phyloP scores from a whole-genome alignment of 2,797 vertebrate species.

The Strix occidentalis region DNA sequence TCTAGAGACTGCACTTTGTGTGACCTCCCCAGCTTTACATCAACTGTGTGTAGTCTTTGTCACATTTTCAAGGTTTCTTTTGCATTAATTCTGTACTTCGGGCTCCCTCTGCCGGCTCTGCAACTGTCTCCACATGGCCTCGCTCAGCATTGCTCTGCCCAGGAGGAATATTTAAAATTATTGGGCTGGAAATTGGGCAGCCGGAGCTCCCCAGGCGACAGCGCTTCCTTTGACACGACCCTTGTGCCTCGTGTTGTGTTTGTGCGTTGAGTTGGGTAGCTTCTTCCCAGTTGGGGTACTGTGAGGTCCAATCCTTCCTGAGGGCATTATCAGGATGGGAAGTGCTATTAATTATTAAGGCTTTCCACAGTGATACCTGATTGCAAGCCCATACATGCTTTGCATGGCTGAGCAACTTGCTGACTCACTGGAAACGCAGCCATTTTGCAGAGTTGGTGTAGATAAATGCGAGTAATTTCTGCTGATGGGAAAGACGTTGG shows the following conservation, averaged over 20 bases:
- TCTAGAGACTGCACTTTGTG: constrained; percentile 21
- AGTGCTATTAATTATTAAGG: constrained; percentile 53
- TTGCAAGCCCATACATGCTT: neutral
- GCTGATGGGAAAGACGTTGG: neutral
- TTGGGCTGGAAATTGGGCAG: neutral
- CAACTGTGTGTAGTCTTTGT: constrained; percentile 26
- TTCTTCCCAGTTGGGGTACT: neutral
- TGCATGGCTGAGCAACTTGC: neutral
- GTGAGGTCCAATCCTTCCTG: neutral
- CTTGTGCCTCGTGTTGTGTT: neutral
- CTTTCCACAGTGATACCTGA: neutral
- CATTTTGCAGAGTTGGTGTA: neutral
- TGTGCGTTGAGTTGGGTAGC: neutral
- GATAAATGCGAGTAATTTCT: neutral
- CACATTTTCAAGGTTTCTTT: neutral
- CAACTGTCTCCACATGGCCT: accelerated
- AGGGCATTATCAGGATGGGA: constrained; percentile 23
- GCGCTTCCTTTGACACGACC: neutral
- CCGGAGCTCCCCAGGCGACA: neutral
- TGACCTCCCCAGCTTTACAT: constrained; percentile 52
- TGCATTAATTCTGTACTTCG: neutral
- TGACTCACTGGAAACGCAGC: neutral
- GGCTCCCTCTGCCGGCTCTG: constrained; percentile 71
- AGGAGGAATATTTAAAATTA: neutral
- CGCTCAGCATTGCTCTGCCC: neutral